phyloP scores from a whole-genome alignment of 2,797 vertebrate genomes.

The Cossypha dichroa region DNA sequence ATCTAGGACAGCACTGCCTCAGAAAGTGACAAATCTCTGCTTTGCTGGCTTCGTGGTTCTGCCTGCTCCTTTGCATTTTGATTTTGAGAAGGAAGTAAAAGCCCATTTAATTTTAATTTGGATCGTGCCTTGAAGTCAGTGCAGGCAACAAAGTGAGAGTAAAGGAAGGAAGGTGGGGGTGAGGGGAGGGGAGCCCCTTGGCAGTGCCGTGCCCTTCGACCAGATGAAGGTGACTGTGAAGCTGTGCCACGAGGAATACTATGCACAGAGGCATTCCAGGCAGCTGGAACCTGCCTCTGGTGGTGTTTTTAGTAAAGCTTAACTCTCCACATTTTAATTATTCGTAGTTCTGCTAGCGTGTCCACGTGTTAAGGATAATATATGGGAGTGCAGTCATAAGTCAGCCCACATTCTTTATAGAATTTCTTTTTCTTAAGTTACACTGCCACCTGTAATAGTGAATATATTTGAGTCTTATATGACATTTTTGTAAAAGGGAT shows the following conservation, averaged over 20 bases:
- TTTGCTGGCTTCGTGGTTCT: neutral
- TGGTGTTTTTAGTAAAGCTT: neutral
- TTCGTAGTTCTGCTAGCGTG: neutral
- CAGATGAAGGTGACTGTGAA: neutral
- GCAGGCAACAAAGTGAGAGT: neutral
- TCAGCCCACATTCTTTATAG: neutral
- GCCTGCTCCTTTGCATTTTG: neutral
- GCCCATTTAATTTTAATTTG: neutral
- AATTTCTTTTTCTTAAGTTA: neutral
- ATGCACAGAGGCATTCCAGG: neutral
- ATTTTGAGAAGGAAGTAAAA: neutral
- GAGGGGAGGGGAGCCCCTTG: neutral
- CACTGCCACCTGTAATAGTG: neutral
- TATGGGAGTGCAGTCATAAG: neutral
- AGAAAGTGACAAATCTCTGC: neutral
- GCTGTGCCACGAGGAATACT: neutral
- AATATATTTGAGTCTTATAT: neutral
- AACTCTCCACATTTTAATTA: neutral
- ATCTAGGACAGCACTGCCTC: neutral
- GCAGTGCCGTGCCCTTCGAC: rapidly evolving
- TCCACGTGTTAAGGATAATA: neutral
- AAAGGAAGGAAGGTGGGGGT: neutral
- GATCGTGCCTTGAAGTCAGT: neutral
- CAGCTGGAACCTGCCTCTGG: neutral
- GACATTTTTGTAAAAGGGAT: neutral